Percentiles rank a stretch among this genome's conserved stretches.
These are phyloP conservation scores for Nothura maculosa DNA, from an alignment of 2,797 vertebrate genomes.

Conservation along the genomic window DNA sequence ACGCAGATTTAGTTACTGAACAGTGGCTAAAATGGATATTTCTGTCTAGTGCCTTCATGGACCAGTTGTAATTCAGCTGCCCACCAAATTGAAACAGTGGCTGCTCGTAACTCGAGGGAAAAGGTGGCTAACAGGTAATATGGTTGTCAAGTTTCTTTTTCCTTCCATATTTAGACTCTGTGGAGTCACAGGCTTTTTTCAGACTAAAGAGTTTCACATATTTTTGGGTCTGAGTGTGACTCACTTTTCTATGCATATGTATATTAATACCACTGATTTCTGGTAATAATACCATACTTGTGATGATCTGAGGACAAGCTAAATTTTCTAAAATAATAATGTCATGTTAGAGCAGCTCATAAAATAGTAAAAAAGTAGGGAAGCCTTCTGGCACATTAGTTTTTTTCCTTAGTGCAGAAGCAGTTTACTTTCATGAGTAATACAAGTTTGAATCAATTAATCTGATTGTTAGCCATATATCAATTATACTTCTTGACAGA, in stretches of 20 bases:
- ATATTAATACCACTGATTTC: background rate
- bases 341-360: background rate
- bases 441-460: background rate
- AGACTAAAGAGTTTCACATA: background rate
- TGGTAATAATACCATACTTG: background rate
- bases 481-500: background rate
- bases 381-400: background rate
- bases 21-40: background rate
- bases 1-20: background rate
- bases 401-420: background rate
- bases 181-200: background rate
- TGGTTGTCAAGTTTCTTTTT: background rate
- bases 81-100: slow-evolving; percentile 65
- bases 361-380: rapidly evolving
- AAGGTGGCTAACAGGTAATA: slow-evolving; percentile 90
- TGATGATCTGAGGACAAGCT: background rate
- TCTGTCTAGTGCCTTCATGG: slow-evolving; percentile 89
- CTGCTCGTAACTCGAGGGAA: slow-evolving; percentile 80
- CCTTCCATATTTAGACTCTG: background rate
- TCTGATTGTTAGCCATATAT: background rate
- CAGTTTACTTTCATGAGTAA: background rate
- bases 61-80: slow-evolving; percentile 64
- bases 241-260: background rate
- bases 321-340: background rate
- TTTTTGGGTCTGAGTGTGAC: background rate